Evolutionary conservation across 2,113 vertebrate species (phyloP), one percentile per base, ranked within the genome.

Genomic region (Pangasianodon hypophthalmus): DNA sequence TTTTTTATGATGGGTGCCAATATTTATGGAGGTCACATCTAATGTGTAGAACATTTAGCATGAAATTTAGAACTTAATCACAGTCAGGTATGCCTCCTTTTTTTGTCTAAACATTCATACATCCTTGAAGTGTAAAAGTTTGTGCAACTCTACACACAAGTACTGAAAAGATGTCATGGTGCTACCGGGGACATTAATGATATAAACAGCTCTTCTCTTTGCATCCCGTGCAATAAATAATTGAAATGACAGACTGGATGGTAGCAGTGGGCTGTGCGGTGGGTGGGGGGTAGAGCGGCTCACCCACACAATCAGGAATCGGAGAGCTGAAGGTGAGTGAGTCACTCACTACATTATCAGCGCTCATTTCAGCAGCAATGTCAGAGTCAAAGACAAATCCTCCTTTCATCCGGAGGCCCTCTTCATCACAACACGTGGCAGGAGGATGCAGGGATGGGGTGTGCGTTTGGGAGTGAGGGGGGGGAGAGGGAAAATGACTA

Each of bases 331-430:
- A 96, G 95, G 96, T 96, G 95, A 96, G 92, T 75, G 94, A 96
- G 94, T 96, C 93, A 93, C 93, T 94, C 94, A 94, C 93, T 94
- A 94, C 94, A 94, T 95, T 96, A 96, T 95, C 94, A 95, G 93
- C 92, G 92, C 92, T 94, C 94, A 92, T 94, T 94, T 93, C 41
- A 85, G 87, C 92, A 93, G 92, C 95, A 96, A 96, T 96, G 96
- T 96, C 96, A 96, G 94, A 21, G 73, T 91, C 95, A 96, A 96
- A 96, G 95, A 95, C 95, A 92, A 93, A 95, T 94, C 91, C 94
- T 93, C 93, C 95, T 95, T 95, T 96, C 93, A 96, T 96, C 94
- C 91, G 6, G 88, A 93, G 88, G 93, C 94, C 94, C 94, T 95
- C 93, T 95, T 95, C 91, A 92, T 92, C 91, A 88, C 41, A 64